Conservation (phyloP, 2,888 invertebrate genomes). For the Xanthorhoe spadicearia region DNA sequence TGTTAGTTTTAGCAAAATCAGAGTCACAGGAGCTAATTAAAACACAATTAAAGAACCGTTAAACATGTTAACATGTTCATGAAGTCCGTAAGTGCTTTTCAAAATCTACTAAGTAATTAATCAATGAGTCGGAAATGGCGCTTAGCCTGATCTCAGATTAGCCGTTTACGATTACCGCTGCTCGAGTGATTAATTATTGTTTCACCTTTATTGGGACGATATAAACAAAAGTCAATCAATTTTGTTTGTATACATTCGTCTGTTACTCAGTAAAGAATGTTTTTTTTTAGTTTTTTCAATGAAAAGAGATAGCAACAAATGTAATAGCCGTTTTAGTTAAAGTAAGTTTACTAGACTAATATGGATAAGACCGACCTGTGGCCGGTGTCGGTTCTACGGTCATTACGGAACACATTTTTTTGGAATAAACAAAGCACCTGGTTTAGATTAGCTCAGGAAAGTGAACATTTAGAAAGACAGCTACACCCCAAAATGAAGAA, state of each 20-base stretch:
- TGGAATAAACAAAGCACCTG: too few relatives aligned
- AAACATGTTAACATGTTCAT: background rate
- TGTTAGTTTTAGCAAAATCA: too few relatives aligned
- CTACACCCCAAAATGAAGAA: too few relatives aligned
- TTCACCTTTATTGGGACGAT: slow-evolving; percentile 16
- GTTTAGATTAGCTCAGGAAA: too few relatives aligned
- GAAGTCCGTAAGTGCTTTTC: slow-evolving; percentile 5
- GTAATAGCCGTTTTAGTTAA: too few relatives aligned
- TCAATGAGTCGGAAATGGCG: slow-evolving; percentile 23
- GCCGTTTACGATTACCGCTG: slow-evolving; percentile 20
- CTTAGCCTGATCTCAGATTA: slow-evolving; percentile 29
- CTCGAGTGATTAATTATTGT: slow-evolving; percentile 16
- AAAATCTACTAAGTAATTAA: slow-evolving; percentile 23
- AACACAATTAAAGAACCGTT: background rate
- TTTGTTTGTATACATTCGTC: background rate
- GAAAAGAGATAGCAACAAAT: too few relatives aligned
- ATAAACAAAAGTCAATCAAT: slow-evolving; percentile 17
- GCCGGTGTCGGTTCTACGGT: too few relatives aligned
- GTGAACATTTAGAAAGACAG: too few relatives aligned
- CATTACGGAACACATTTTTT: too few relatives aligned
- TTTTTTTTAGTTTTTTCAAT: too few relatives aligned
- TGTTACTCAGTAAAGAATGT: too few relatives aligned
- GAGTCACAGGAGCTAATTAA: background rate
- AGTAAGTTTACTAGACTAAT: too few relatives aligned
- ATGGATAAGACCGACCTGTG: background rate